phyloP scores from a whole-genome alignment of 2,888 invertebrate genomes.

The Drosophila subsilvestris region DNA sequence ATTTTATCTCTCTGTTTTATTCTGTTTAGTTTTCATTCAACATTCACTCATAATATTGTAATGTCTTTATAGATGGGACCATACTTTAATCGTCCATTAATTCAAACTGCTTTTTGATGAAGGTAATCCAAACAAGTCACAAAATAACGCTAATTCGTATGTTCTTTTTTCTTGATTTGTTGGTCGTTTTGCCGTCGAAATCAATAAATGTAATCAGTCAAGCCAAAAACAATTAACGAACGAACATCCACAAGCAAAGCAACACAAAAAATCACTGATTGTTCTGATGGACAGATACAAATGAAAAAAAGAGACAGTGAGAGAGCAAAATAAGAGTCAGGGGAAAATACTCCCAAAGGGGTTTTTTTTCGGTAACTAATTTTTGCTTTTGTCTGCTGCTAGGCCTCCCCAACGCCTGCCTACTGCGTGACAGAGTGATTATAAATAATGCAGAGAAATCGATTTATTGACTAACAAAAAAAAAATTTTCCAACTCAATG shows the following conservation, averaged over 20 bases:
- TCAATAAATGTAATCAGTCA: slow-evolving; percentile 70
- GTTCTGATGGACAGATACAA: background rate
- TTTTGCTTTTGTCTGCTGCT: slow-evolving; percentile 32
- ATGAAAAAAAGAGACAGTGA: slow-evolving; percentile 1
- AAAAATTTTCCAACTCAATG: slow-evolving; percentile 48
- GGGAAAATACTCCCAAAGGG: slow-evolving; percentile 16
- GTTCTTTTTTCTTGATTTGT: slow-evolving; percentile 18
- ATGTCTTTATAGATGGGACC: background rate
- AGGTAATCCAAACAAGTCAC: background rate
- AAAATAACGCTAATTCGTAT: slow-evolving; percentile 18
- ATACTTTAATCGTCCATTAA: background rate
- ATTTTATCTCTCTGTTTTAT: too few relatives aligned
- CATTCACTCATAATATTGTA: background rate
- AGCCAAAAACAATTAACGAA: slow-evolving; percentile 63
- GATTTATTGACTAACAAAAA: slow-evolving; percentile 70
- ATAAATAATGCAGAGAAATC: slow-evolving; percentile 73
- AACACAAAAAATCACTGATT: slow-evolving; percentile 49
- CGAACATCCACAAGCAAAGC: slow-evolving; percentile 35
- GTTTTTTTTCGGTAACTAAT: background rate
- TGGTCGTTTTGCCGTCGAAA: slow-evolving; percentile 30
- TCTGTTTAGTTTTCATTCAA: background rate
- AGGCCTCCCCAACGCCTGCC: slow-evolving; percentile 42
- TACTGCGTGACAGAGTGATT: slow-evolving; percentile 49
- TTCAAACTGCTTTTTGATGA: background rate
- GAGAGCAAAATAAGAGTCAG: background rate